Evolutionary conservation across 2,797 vertebrate species (phyloP).

Genomic region (Anniella stebbinsi): DNA sequence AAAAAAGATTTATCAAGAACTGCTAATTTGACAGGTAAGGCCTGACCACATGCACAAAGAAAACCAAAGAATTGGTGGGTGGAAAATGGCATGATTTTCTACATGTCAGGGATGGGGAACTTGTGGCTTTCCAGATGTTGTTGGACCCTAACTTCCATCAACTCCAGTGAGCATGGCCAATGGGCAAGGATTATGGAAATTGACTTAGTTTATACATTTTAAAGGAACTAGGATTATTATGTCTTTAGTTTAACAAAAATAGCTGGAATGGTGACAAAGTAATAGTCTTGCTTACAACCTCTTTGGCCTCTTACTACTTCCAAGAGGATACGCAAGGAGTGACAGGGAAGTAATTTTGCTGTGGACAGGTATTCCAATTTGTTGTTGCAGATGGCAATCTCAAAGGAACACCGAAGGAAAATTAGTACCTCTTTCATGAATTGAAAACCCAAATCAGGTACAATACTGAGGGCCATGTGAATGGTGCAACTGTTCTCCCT

Average conservation of each 20-base stretch:
- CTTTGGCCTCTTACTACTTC: neutral
- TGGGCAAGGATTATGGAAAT: no score
- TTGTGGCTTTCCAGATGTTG: no score
- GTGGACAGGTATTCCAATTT: neutral
- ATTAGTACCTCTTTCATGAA: neutral
- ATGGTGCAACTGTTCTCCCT: neutral
- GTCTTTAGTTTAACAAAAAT: constrained; percentile 16
- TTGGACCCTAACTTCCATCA: no score
- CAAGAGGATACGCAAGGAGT: neutral
- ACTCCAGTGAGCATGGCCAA: no score
- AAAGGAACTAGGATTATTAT: neutral
- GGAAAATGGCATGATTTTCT: neutral
- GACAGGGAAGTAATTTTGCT: neutral
- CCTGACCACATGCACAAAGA: constrained; percentile 28
- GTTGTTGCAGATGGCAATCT: neutral
- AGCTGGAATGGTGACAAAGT: neutral
- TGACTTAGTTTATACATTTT: neutral
- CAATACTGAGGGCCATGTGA: neutral
- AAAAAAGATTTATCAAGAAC: constrained; percentile 12
- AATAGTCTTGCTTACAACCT: neutral
- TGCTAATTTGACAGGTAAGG: constrained; percentile 3
- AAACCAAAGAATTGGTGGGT: constrained; percentile 37
- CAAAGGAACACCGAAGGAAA: neutral
- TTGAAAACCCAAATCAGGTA: neutral
- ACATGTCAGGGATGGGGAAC: neutral